Base-by-base conservation (phyloP, 2,113 vertebrate species). In the Albula glossodonta region DNA sequence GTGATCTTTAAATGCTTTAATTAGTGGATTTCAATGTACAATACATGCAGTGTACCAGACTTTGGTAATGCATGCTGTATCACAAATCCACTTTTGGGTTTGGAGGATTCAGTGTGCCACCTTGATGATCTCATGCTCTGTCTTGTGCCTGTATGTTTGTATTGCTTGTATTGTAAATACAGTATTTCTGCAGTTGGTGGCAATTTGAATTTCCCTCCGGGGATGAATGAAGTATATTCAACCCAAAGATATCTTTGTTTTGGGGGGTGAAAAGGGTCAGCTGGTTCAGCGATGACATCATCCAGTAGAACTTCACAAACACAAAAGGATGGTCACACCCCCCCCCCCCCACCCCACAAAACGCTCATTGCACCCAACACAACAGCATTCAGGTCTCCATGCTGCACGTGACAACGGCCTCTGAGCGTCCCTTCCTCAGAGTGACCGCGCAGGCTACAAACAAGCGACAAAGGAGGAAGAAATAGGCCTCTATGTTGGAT, bases 281-380 rank as follows among this genome's bases (percentile, higher is more conserved):
- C 82, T 84, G 84, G 56, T 88, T 90, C 77, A 17, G 51, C 81
- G 86, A 89, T 93, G 89, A 93, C 91, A 89, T 91, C 90, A 93
- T 90, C 88, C 89, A 52, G n/a, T 78, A 90, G 87, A 89, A 90
- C 91, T 93, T 89, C 86, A 82, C 84, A 25, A 19, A 50, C 86
- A 93, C 90, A 92, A 92, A 89, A 85, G n/a, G 83, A 87, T 22
- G 87, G 90, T 88, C 77, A 88, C 87, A 82, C 87, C 84, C 51
- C 57, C 86, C 83, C 85, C 87, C 52, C 79, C 53, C 80, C 50
- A n/a, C 51, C 63, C 22, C 13, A 8, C 8, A 60, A 60, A 60
- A 15, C 11, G 9, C 56, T 60, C 56, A 60, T 51, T 4, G 60
- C 60, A 85, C 22, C 41, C 70, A 60, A 12, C 56, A 60, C 7